These are phyloP conservation scores for Cataglyphis cursor DNA, from an alignment of 2,888 invertebrate species.

Conservation along the genomic window DNA sequence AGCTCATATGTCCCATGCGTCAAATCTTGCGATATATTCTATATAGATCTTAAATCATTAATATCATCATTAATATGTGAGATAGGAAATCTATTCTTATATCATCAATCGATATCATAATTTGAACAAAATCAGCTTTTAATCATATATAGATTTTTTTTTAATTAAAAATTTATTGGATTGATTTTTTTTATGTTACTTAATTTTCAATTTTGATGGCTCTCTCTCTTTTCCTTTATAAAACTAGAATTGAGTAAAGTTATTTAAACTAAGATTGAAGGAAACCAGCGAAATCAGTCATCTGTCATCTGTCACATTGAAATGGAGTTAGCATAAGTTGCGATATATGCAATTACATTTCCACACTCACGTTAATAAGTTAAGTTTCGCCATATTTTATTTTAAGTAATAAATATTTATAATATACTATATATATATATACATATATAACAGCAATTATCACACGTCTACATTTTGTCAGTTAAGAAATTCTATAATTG, in stretches of 20 bases:
- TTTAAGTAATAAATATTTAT: not conserved
- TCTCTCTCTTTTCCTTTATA: not conserved
- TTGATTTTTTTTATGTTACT: not conserved
- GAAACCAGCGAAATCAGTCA: not conserved
- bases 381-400: not conserved
- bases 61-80: not conserved
- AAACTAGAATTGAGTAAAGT: not conserved
- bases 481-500: not conserved
- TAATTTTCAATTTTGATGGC: not conserved
- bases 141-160: not conserved
- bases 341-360: slow-evolving; percentile 2
- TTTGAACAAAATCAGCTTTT: not conserved
- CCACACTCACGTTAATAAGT: not conserved
- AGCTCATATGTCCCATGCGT: not conserved
- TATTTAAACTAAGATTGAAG: slow-evolving; percentile 8
- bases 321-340: not conserved
- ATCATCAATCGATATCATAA: not conserved
- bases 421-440: not conserved
- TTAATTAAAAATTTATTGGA: too few relatives aligned
- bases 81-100: not conserved
- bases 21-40: not conserved
- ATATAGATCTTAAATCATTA: not conserved
- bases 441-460: not conserved
- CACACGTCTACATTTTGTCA: not conserved
- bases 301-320: not conserved